A percentile compares a stretch with the other conserved stretches of the same genome.
These are phyloP conservation scores for Gallinago stenura DNA, from an alignment of 2,797 vertebrate species.

Conservation along the genomic window DNA sequence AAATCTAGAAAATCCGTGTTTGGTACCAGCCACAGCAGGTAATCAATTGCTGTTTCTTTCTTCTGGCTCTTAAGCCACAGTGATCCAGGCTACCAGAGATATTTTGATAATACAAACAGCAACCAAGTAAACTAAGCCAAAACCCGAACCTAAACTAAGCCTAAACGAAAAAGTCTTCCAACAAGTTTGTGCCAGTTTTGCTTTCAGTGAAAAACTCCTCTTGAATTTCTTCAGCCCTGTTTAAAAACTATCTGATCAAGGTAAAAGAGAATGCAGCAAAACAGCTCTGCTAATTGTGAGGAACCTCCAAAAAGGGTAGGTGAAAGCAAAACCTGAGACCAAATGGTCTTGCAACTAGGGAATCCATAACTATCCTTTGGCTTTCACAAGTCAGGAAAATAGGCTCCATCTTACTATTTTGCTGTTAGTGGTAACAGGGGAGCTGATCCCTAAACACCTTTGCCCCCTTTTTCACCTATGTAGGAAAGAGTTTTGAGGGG, in stretches of 20 bases:
- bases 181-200: neutral
- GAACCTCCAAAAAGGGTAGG: neutral
- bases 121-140: neutral
- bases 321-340: neutral
- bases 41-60: neutral
- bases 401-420: neutral
- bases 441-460: neutral
- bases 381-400: neutral
- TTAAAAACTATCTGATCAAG: neutral
- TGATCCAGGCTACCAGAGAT: neutral
- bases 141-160: neutral
- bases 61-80: neutral
- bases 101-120: neutral
- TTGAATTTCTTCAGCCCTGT: neutral
- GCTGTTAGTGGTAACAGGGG: neutral
- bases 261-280: neutral
- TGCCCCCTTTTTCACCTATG: neutral
- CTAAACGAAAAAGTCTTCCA: neutral
- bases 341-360: neutral
- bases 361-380: neutral
- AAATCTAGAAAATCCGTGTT: neutral
- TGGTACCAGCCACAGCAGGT: neutral
- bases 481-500: neutral
- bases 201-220: neutral
- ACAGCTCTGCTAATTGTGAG: neutral